Evolutionary conservation across 2,888 invertebrate genomes (phyloP), one percentile per base, ranked within the genome.

Genomic region (Drosophila bunnanda): DNA sequence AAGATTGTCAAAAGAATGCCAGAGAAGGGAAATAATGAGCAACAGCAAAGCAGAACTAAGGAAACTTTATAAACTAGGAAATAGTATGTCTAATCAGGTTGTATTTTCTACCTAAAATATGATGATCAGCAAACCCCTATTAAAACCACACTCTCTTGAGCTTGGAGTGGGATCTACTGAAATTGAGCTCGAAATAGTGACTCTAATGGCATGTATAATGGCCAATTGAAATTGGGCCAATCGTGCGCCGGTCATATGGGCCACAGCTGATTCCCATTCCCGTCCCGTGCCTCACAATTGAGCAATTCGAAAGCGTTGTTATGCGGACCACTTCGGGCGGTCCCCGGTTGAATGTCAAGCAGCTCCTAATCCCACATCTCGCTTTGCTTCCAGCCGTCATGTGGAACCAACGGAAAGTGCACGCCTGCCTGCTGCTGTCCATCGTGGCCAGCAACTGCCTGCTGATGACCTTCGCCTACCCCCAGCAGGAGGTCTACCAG

Each of bases 341-440:
- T 34, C 41, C 32, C 55, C 30, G 39, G 28, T 34, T 62, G 62
- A 70, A 72, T 70, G 43, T 62, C 32, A 70, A 70, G 59, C 67
- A 67, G 73, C 64, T 28, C 25, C 17, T 34, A 30, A 65, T 41
- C 41, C 64, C 22, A 12, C 61, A 32, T 25, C 48, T 62, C 10
- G 15, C 22, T 54, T 12, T 34, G 56, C 78, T 88, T 48, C 90
- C 90, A 94, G 93, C 28, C 71, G 50, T 85, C 59, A 95, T 96
- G 95, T 93, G 95, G 92, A 93, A 94, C 92, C 93, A 93, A 89
- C 95, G 95, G 92, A 94, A 94, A 91, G 91, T 95, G 56, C 91
- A 93, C 83, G 95, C 96, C 65, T 95, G 96, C 94, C 94, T 94
- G 86, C 93, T 97, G 72, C 93, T 96, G 86, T 94, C 94, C 89